Conservation (phyloP, 2,113 vertebrate species). For the Speoplatyrhinus poulsoni region DNA sequence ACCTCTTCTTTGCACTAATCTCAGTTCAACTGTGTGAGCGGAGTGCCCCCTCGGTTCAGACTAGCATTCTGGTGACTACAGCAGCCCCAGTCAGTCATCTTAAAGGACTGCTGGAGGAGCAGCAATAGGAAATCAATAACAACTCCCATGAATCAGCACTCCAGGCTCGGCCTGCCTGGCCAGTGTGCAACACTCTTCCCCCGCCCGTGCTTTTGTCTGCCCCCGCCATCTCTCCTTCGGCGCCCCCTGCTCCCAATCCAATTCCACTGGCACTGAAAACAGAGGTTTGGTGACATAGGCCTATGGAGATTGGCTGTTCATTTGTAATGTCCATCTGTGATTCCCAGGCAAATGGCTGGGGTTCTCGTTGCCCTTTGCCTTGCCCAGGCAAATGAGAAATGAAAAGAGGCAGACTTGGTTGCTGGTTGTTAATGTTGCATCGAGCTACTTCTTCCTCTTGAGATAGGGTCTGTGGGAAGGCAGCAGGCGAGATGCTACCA, state of each 20-base stretch:
- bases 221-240: slow-evolving; percentile 49
- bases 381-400: slow-evolving; percentile 38
- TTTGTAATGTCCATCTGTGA: slow-evolving; percentile 31
- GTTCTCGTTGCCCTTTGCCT: slow-evolving; percentile 27
- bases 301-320: slow-evolving; percentile 32
- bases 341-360: slow-evolving; percentile 35
- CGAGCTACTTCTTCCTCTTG: slow-evolving; percentile 29
- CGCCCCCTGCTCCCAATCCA: slow-evolving; percentile 37
- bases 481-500: slow-evolving; percentile 62
- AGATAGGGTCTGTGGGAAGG: slow-evolving; percentile 24
- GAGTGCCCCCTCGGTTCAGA: slow-evolving; percentile 38
- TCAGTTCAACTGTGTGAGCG: slow-evolving; percentile 29
- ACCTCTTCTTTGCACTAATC: slow-evolving; percentile 37
- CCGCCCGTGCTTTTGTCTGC: not conserved
- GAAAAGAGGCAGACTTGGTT: slow-evolving; percentile 35
- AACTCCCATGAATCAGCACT: slow-evolving; percentile 69
- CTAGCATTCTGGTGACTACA: slow-evolving; percentile 49
- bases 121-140: slow-evolving; percentile 71
- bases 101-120: slow-evolving; percentile 46
- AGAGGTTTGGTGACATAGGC: slow-evolving; percentile 33
- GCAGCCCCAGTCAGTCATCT: slow-evolving; percentile 52
- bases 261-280: slow-evolving; percentile 32
- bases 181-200: slow-evolving; percentile 34
- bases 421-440: slow-evolving; percentile 40
- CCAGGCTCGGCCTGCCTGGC: slow-evolving; percentile 36